A percentile compares a stretch with the other conserved stretches of the same genome.
phyloP scores from a whole-genome alignment of 2,888 invertebrate species.

The Sipha maydis region DNA sequence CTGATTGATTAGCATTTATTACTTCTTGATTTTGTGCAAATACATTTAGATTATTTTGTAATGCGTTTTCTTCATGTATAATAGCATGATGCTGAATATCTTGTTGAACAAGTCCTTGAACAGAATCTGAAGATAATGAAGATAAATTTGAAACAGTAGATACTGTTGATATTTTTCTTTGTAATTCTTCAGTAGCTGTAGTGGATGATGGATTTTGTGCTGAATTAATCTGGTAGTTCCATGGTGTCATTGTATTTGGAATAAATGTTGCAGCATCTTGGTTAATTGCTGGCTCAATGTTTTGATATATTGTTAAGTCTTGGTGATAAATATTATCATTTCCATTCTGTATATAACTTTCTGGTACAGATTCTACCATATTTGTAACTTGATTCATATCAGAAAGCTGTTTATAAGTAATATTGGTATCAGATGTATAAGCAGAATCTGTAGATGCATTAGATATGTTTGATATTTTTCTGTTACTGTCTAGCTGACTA shows the following conservation, averaged over 20 bases:
- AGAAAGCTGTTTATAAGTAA: conserved; percentile 50
- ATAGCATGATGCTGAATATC: conserved; percentile 60
- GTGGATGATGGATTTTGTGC: conserved; percentile 29
- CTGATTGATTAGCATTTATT: conserved; percentile 30
- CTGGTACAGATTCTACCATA: conserved; percentile 53
- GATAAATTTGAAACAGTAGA: conserved; percentile 63
- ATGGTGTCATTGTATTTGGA: conserved; percentile 42
- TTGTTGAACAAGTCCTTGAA: conserved; percentile 53
- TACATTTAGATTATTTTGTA: conserved; percentile 42
- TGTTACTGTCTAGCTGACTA: conserved; percentile 58
- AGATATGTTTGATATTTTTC: conserved; percentile 63
- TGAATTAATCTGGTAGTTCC: conserved; percentile 43
- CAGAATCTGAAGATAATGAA: conserved; percentile 63
- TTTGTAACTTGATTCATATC: conserved; percentile 56
- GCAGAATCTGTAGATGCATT: conserved; percentile 63
- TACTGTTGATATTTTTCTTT: conserved; percentile 63
- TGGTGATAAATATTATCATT: conserved; percentile 55
- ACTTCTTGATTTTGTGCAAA: conserved; percentile 43
- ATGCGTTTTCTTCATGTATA: conserved; percentile 55
- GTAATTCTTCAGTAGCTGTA: conserved; percentile 41
- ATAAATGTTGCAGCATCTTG: conserved; percentile 38
- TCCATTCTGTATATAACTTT: conserved; percentile 43
- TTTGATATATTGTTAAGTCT: conserved; percentile 51
- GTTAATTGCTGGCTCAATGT: conserved; percentile 35
- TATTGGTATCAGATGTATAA: conserved; percentile 63